These are phyloP conservation scores for Trematocara variabile DNA, from an alignment of 2,113 vertebrate species.

Conservation along the genomic window DNA sequence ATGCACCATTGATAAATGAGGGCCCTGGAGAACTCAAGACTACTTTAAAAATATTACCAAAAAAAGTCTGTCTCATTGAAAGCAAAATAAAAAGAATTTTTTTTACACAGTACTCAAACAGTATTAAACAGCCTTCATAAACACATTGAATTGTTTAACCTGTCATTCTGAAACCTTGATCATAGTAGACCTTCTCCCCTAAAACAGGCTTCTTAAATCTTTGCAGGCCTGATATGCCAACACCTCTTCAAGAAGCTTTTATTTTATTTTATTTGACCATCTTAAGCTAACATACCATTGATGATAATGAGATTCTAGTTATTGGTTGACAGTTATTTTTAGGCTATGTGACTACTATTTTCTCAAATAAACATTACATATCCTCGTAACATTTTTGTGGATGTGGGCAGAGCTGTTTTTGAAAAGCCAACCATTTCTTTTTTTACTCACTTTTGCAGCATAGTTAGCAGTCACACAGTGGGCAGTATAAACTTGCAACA, in stretches of 20 bases:
- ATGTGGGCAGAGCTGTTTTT: constrained; percentile 15
- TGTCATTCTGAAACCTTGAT: background rate
- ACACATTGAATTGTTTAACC: background rate
- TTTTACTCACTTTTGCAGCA: constrained; percentile 21
- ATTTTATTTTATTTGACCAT: background rate
- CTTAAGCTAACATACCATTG: background rate
- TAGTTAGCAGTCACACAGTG: constrained; percentile 35
- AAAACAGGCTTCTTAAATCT: background rate
- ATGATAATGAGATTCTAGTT: background rate
- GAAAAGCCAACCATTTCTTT: constrained; percentile 31
- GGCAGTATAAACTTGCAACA: constrained; percentile 18
- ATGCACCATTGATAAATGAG: no score
- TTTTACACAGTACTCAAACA: background rate
- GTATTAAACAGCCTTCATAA: background rate
- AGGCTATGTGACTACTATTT: background rate
- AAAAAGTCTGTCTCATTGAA: background rate
- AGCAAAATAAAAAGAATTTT: background rate
- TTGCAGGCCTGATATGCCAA: background rate
- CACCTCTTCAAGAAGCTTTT: background rate
- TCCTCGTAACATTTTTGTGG: constrained; percentile 46
- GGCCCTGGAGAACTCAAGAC: background rate
- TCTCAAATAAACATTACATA: background rate
- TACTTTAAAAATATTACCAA: background rate
- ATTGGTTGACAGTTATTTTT: constrained; percentile 2
- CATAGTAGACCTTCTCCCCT: background rate